phyloP scores from a whole-genome alignment of 2,113 vertebrate genomes.

The Ageneiosus marmoratus region DNA sequence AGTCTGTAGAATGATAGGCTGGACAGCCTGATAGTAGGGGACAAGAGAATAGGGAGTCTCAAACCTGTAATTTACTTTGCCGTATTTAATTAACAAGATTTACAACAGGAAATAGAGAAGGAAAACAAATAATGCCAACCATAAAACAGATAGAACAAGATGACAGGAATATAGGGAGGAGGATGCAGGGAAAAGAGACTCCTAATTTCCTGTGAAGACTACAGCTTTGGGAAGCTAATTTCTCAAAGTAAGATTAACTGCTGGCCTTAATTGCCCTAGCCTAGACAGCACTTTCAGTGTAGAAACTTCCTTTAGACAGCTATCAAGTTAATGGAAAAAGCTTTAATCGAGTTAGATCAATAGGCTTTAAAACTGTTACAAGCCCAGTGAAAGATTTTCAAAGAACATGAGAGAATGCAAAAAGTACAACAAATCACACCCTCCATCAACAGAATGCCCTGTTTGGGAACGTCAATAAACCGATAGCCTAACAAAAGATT shows the following conservation, averaged over 20 bases:
- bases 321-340: conserved; percentile 9
- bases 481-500: not conserved
- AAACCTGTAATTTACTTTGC: conserved; percentile 48
- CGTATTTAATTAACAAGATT: conserved; percentile 57
- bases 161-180: not conserved
- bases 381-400: conserved; percentile 8
- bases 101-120: conserved; percentile 39
- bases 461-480: conserved; percentile 5
- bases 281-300: not conserved
- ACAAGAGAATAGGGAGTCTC: not conserved
- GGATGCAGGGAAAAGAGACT: not conserved
- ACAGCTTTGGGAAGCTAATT: conserved; percentile 11
- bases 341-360: conserved; percentile 6
- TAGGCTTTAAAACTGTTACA: conserved; percentile 12
- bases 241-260: not conserved
- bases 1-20: conserved; percentile 1
- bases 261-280: conserved; percentile 7
- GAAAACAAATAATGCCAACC: conserved; percentile 39
- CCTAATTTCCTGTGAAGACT: conserved; percentile 21
- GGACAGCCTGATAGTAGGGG: conserved; percentile 4
- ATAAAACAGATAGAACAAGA: conserved; percentile 22
- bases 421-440: not conserved
- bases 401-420: not conserved
- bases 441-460: not conserved
- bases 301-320: conserved; percentile 14